Base-by-base conservation (phyloP, 2,113 vertebrate genomes). In the Campylomormyrus numenius region DNA sequence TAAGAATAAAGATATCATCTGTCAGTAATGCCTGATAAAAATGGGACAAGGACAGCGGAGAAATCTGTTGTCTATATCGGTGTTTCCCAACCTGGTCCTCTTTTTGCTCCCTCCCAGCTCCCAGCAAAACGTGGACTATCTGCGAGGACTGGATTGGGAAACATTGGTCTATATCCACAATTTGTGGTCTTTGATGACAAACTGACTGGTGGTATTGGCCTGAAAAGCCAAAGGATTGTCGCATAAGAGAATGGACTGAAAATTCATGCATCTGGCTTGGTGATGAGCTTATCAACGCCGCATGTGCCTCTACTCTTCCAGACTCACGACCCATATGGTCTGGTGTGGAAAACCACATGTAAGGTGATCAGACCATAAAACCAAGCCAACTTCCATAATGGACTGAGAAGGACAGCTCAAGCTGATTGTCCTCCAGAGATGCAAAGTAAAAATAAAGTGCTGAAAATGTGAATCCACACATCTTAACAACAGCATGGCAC, bases 1-100 rank as follows among this genome's bases (percentile, higher is more conserved):
- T 85, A 90, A 90, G 87, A 90, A 90, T 90, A 90, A 90, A 90
- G 77, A 21, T 35, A 49, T 88, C 90, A 50, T 39, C 87, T 66
- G 45, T 88, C 90, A 48, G 53, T 49, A 31, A 35, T 87, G 13
- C 17, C 15, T 86, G 27, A 27, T 74, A 24, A 74, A 31, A 70
- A 84, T 45, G 49, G 74, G 42, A 53, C 46, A 49, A 88, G 45
- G 77, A 88, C 85, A 35, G 52, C 0, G 7, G 8, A 52, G 87
- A 62, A 70, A 66, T 66, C 62, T 27, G 8, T 66, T 17, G 77
- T 83, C 77, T 83, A 42, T 39, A 83, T 17, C 39, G 19, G 42
- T 83, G 31, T 83, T 83, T 70, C 62, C 62, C 10, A 70, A 70
- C 62, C 62, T 3, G 10, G 10, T 13, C 27, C 62, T 13, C 3